Evolutionary conservation across 1,140 invertebrate species (phyloP).

Genomic region (Tetramorium alpestre): DNA sequence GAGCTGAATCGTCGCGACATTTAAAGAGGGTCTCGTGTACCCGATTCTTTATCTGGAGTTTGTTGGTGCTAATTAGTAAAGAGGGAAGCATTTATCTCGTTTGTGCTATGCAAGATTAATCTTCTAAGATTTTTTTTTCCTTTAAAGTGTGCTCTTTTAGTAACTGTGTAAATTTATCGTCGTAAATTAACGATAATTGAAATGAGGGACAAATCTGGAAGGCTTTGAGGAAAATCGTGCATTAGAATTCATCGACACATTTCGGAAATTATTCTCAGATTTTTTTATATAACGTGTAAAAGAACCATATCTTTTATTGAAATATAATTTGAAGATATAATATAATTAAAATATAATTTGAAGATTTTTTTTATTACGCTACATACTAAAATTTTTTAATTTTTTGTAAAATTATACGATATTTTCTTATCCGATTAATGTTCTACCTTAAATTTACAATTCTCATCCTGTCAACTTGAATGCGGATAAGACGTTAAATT

Average conservation of each 20-base stretch:
- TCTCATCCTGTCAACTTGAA: background rate
- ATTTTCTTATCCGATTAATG: too few species aligned
- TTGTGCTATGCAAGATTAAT: background rate
- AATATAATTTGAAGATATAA: background rate
- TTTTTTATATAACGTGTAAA: background rate
- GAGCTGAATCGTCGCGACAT: too few species aligned
- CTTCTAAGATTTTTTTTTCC: background rate
- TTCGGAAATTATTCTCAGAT: background rate
- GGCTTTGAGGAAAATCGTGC: background rate
- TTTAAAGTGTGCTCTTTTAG: background rate
- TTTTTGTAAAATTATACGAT: background rate
- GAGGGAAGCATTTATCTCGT: background rate
- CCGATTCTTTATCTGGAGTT: background rate
- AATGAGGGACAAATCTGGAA: background rate
- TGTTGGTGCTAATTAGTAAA: background rate
- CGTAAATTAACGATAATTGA: background rate
- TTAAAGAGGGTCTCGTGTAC: background rate
- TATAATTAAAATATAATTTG: background rate
- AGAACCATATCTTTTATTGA: background rate
- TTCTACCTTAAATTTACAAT: background rate
- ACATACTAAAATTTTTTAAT: background rate
- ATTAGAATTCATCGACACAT: background rate
- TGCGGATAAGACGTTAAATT: background rate
- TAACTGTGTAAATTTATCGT: background rate
- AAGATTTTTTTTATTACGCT: background rate